phyloP scores from a whole-genome alignment of 2,113 vertebrate species.

The Sinocyclocheilus anophthalmus region DNA sequence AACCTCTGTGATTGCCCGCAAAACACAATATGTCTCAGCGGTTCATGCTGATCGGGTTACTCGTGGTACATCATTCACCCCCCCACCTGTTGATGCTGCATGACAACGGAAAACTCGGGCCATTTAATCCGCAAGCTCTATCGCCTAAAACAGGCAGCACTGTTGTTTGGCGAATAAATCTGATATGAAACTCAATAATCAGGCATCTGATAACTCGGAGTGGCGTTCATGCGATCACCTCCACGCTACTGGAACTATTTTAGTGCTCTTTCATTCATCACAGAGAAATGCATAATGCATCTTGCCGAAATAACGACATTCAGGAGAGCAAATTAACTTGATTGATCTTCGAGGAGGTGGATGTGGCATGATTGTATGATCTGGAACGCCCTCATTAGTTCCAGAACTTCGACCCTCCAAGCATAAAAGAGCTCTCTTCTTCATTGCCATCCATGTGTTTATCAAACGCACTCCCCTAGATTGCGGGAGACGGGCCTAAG shows the following conservation, averaged over 20 bases:
- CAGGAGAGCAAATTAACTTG: constrained; percentile 41
- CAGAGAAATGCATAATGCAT: constrained; percentile 44
- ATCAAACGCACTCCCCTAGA: constrained; percentile 15
- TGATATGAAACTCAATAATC: constrained; percentile 42
- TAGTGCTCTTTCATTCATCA: constrained; percentile 41
- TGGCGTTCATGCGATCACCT: constrained; percentile 20
- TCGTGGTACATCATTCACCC: constrained; percentile 17
- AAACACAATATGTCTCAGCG: constrained; percentile 38
- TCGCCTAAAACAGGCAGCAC: constrained; percentile 21
- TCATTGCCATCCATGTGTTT: constrained; percentile 36
- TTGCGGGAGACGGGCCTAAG: neutral
- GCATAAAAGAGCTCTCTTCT: constrained; percentile 36
- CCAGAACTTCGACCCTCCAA: constrained; percentile 26
- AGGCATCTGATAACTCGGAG: constrained; percentile 29
- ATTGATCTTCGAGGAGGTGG: constrained; percentile 25
- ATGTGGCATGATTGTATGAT: neutral
- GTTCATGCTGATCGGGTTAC: constrained; percentile 48
- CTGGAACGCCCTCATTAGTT: constrained; percentile 34
- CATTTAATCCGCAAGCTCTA: constrained; percentile 47
- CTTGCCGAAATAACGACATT: constrained; percentile 4
- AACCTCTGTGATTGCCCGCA: constrained; percentile 43
- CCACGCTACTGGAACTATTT: constrained; percentile 27
- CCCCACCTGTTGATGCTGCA: constrained; percentile 31
- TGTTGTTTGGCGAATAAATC: constrained; percentile 37
- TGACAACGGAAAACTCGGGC: constrained; percentile 40